A percentile compares a stretch with the other conserved stretches of the same genome.
Conservation (phyloP, 1,140 invertebrate genomes). For the Drosophila navojoa region DNA sequence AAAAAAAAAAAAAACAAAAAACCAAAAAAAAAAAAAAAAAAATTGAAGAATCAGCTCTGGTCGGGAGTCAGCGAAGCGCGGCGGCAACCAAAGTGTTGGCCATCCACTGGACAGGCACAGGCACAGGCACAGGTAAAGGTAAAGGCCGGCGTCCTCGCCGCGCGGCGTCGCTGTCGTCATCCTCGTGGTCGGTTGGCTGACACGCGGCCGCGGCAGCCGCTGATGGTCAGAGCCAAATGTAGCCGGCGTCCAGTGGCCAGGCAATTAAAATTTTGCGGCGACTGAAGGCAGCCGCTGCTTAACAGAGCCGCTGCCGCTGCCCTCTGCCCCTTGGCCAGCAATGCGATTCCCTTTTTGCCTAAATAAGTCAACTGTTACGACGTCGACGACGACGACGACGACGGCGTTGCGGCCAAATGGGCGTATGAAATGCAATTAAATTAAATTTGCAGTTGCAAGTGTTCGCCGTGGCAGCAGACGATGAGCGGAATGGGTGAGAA, state of each 20-base stretch:
- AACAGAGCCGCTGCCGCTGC: slow-evolving; percentile 19
- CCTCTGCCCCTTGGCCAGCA: neutral
- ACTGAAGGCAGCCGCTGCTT: slow-evolving; percentile 48
- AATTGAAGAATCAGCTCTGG: slow-evolving; percentile 34
- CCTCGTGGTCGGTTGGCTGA: slow-evolving; percentile 20
- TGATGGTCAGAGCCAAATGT: slow-evolving; percentile 56
- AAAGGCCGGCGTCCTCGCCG: neutral
- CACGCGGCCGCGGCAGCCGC: slow-evolving; percentile 27
- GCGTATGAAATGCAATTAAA: slow-evolving; percentile 82
- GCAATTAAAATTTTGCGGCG: slow-evolving; percentile 74
- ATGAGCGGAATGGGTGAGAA: slow-evolving; percentile 9
- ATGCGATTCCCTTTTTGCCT: slow-evolving; percentile 36
- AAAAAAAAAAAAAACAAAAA: slow-evolving; percentile 19
- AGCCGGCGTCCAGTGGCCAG: slow-evolving; percentile 52
- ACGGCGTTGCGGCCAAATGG: slow-evolving; percentile 71
- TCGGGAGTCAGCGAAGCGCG: slow-evolving; percentile 52
- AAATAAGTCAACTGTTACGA: slow-evolving; percentile 77
- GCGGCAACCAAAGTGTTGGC: slow-evolving; percentile 38
- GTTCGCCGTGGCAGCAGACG: slow-evolving; percentile 26
- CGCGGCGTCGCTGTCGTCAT: neutral
- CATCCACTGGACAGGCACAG: slow-evolving; percentile 12
- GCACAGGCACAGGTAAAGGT: too few relatives aligned
- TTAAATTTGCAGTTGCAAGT: slow-evolving; percentile 76
- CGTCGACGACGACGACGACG: slow-evolving; percentile 18
- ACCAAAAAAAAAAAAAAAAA: slow-evolving; percentile 24